Evolutionary conservation across 1,140 invertebrate species (phyloP).

Genomic region (Atta cephalotes): DNA sequence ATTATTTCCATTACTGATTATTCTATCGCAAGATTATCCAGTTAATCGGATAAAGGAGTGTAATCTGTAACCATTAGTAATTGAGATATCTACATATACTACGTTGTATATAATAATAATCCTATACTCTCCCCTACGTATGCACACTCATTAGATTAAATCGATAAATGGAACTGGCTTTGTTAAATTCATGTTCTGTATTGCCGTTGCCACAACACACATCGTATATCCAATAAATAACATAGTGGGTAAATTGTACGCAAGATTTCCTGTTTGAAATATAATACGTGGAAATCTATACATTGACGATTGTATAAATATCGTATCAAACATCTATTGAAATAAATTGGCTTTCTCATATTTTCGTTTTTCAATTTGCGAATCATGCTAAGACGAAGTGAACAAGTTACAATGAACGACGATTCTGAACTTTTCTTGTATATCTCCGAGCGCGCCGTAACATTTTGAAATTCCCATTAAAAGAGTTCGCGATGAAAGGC

Average conservation of each 20-base stretch:
- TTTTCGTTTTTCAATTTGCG: not conserved
- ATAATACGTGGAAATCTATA: not conserved
- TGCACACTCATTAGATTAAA: constrained; percentile 39
- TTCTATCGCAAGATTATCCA: constrained; percentile 17
- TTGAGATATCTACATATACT: constrained; percentile 23
- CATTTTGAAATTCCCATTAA: not conserved
- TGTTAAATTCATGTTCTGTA: not conserved
- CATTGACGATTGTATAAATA: not conserved
- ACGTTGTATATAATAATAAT: constrained; percentile 15
- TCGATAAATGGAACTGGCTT: constrained; percentile 32
- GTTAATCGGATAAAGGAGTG: constrained; percentile 28
- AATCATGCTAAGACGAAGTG: no score
- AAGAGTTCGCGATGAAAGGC: constrained; percentile 13
- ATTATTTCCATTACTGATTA: constrained; percentile 19
- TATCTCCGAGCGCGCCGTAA: not conserved
- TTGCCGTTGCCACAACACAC: not conserved
- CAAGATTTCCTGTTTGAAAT: constrained; percentile 7
- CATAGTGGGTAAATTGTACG: not conserved
- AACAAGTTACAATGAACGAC: not conserved
- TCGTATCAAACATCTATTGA: not conserved
- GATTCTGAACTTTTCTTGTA: not conserved
- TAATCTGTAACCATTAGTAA: constrained; percentile 32
- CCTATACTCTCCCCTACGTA: not conserved
- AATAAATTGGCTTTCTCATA: not conserved
- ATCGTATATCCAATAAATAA: constrained; percentile 9